phyloP scores from a whole-genome alignment of 2,888 invertebrate species.

The Calliphora vomitoria region DNA sequence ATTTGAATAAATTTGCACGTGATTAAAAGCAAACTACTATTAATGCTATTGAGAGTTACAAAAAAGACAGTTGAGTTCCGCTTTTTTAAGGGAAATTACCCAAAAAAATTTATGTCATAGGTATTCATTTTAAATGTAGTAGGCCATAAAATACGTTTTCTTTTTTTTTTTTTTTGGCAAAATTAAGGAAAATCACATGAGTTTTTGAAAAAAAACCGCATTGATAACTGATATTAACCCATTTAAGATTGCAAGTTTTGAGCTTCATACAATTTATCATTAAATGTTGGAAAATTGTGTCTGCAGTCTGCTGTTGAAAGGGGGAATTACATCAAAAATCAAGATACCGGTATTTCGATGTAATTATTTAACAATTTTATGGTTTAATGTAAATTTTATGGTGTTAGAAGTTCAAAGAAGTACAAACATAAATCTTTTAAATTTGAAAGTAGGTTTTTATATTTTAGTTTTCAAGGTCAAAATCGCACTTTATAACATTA shows the following conservation, averaged over 20 bases:
- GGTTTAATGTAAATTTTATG: background rate
- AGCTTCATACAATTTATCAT: too few relatives aligned
- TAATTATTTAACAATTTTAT: background rate
- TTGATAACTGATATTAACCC: too few relatives aligned
- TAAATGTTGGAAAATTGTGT: too few relatives aligned
- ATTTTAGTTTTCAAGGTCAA: constrained; percentile 66
- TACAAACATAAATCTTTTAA: constrained; percentile 56
- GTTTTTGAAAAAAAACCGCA: too few relatives aligned
- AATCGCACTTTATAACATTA: constrained; percentile 34
- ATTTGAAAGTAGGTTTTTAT: constrained; percentile 68
- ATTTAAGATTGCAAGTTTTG: too few relatives aligned
- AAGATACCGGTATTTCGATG: background rate
- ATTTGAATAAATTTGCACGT: background rate
- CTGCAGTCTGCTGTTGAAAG: too few relatives aligned
- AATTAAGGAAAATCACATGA: background rate
- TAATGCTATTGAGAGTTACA: background rate
- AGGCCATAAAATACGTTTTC: background rate
- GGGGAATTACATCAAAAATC: too few relatives aligned
- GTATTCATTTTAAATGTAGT: background rate
- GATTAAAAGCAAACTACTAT: background rate
- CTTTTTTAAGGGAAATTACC: background rate
- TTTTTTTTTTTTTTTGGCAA: too few relatives aligned
- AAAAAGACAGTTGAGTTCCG: background rate
- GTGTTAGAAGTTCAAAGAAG: constrained; percentile 25
- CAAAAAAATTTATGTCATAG: background rate